Evolutionary conservation across 2,888 invertebrate genomes (phyloP), one percentile per base, ranked within the genome.

Genomic region (Tricholauxania praeusta): DNA sequence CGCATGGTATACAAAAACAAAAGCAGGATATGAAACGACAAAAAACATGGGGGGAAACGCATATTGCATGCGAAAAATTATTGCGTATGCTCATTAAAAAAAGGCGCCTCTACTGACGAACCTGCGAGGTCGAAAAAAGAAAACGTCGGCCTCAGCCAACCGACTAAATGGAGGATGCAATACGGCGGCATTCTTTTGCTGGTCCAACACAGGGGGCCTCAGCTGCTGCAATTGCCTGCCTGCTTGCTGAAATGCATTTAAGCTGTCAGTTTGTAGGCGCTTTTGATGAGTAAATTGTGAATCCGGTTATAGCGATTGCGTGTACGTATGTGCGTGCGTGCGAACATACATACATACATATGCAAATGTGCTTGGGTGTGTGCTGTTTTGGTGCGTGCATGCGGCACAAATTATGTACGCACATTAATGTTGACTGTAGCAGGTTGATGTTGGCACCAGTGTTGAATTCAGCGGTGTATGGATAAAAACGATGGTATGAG

Each of bases 231-330:
- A 19, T 28, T 22, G 57, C 57, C 22, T 28, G 57, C 7, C 19
- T n/a, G 55, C 3, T 55, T 55, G 57, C 19, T 39, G 39, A 39
- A 39, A 10, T 39, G 39, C 39, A 39, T 39, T 39, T 57, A 57
- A 57, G 57, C 57, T 57, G 57, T 57, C 57, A 57, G 57, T 57
- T 39, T 57, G 57, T 28, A 28, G 22, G 57, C 28, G 57, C 57
- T 12, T 15, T 57, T 57, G 57, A 57, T 57, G 57, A 57, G 57
- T 57, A 57, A 57, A 57, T 57, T 57, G 57, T 57, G 28, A 19
- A 57, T 57, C 22, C 15, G 57, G 19, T 39, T 39, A 39, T 39
- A 10, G 39, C 10, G 39, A 39, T 39, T 39, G 39, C 10, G 39
- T 39, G 10, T 39, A 2, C 39, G 10, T 28, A 28, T 12, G 57